Evolutionary conservation across 35 echinoderm and acorn worm species (phyloP).

Genomic region (Anneissia japonica): DNA sequence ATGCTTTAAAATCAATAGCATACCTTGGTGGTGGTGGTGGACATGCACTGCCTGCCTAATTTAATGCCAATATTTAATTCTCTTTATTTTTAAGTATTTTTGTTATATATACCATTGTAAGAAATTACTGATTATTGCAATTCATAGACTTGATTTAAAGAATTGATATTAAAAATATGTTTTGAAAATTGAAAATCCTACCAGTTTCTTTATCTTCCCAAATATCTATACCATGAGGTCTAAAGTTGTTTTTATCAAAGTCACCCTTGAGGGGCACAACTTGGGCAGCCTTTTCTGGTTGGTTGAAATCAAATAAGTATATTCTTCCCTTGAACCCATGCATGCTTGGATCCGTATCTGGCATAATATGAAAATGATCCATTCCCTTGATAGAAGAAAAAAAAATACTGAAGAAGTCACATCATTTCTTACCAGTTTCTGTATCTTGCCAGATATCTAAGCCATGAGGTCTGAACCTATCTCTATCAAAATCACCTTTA

Average conservation of each 20-base stretch:
- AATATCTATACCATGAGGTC: neutral
- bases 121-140: too few species aligned
- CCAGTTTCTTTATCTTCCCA: neutral
- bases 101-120: too few species aligned
- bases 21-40: too few species aligned
- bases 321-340: neutral
- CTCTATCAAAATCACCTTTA: neutral
- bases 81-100: too few species aligned
- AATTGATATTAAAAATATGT: too few species aligned
- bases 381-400: neutral
- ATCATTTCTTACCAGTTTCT: neutral
- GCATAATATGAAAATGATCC: neutral
- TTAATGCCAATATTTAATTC: too few species aligned
- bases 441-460: neutral
- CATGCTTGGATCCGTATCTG: neutral
- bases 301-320: constrained; percentile 7
- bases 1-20: too few species aligned
- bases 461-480: neutral
- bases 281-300: neutral
- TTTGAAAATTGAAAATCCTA: neutral
- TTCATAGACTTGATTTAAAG: too few species aligned
- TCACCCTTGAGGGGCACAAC: neutral
- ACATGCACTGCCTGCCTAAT: too few species aligned
- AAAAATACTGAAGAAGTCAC: neutral
- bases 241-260: neutral